Conservation (phyloP, 2,888 invertebrate species). For the Coleophora deauratella region DNA sequence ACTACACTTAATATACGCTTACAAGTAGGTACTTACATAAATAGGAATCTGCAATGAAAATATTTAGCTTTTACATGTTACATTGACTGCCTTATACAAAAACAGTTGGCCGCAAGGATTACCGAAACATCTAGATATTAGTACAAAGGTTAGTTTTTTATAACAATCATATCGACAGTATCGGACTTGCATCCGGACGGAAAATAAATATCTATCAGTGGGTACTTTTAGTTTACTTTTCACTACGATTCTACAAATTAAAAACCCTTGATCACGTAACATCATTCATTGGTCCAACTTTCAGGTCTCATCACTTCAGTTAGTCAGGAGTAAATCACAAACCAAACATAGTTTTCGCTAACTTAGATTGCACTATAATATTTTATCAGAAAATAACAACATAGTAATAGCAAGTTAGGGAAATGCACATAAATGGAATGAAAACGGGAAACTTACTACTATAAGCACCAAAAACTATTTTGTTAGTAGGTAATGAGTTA, state of each 20-base stretch:
- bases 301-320: slow-evolving; percentile 39
- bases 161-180: slow-evolving; percentile 9
- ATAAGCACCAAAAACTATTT: slow-evolving; percentile 57
- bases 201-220: slow-evolving; percentile 21
- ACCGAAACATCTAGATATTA: no score
- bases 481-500: not conserved
- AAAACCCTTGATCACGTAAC: slow-evolving; percentile 1
- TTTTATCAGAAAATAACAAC: not conserved
- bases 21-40: slow-evolving; percentile 53
- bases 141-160: not conserved
- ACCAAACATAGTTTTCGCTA: slow-evolving; percentile 7
- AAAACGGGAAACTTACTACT: slow-evolving; percentile 57
- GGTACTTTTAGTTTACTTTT: no score
- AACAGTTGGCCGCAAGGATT: slow-evolving; percentile 3
- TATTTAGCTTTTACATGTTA: slow-evolving; percentile 17
- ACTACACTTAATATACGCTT: slow-evolving; percentile 45
- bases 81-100: not conserved
- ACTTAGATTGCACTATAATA: slow-evolving; percentile 9
- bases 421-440: slow-evolving; percentile 60
- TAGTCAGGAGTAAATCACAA: slow-evolving; percentile 44
- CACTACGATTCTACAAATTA: slow-evolving; percentile 5
- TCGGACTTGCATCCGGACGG: slow-evolving; percentile 37
- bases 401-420: slow-evolving; percentile 17
- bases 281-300: slow-evolving; percentile 45
- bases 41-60: slow-evolving; percentile 72